Conservation (phyloP, 2,113 vertebrate genomes). For the Procavia capensis region DNA sequence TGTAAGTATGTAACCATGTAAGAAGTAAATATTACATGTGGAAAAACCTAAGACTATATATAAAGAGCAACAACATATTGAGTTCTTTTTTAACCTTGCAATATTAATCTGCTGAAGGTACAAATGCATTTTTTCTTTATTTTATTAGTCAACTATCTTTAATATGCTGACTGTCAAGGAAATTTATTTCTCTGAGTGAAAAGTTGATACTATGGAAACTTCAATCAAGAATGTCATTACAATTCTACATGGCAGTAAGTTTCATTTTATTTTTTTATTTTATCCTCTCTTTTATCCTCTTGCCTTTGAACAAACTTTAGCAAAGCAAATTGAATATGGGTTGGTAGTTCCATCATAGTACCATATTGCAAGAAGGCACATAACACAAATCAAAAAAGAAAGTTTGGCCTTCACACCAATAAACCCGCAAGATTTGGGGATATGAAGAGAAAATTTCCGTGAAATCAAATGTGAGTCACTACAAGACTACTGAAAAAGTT, state of each 20-base stretch:
- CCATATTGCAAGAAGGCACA: not conserved
- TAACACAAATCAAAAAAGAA: not conserved
- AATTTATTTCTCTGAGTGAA: not conserved
- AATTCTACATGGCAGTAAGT: not conserved
- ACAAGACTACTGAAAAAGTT: not conserved
- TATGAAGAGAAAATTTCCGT: not conserved
- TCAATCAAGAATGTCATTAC: not conserved
- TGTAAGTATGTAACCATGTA: not conserved
- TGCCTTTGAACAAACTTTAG: not conserved
- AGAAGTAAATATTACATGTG: not conserved
- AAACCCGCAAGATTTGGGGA: not conserved
- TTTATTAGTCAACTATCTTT: not conserved
- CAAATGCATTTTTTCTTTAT: not conserved
- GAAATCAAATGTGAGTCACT: not conserved
- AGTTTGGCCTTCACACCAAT: not conserved
- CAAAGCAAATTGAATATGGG: not conserved
- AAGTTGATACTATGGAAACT: slow-evolving; percentile 1
- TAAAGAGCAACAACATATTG: not conserved
- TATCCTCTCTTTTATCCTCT: not conserved
- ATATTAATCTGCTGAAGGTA: not conserved
- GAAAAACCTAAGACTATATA: not conserved
- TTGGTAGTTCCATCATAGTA: not conserved
- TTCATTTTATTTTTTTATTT: not conserved
- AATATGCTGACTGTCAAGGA: not conserved
- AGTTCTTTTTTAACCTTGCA: not conserved